Evolutionary conservation across 2,888 invertebrate genomes (phyloP).

Genomic region (Acanthosepion esculentum): DNA sequence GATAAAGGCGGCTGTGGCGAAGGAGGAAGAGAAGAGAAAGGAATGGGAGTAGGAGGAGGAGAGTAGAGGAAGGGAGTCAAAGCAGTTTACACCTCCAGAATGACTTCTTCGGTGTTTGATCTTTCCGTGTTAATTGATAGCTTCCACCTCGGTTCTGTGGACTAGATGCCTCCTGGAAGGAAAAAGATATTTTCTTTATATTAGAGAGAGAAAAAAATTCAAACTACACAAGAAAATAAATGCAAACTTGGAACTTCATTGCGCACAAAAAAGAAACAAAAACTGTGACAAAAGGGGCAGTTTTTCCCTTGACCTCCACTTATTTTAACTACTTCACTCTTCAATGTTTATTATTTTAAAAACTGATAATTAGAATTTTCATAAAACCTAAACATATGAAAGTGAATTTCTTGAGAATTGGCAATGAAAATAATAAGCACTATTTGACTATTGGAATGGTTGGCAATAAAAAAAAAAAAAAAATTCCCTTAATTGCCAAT

Average conservation of each 20-base stretch:
- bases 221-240: background rate
- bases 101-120: conserved; percentile 63
- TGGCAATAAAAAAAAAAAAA: too few species aligned
- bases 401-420: too few species aligned
- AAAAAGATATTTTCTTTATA: conserved; percentile 51
- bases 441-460: too few species aligned
- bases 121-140: conserved; percentile 61
- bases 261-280: background rate
- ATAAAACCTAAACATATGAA: too few species aligned
- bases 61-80: conserved; percentile 54
- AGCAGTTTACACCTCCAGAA: conserved; percentile 68
- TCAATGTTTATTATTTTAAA: too few species aligned
- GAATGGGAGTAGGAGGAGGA: background rate
- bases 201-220: background rate
- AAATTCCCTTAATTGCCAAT: too few species aligned
- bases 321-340: too few species aligned
- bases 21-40: background rate
- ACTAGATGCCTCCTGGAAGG: conserved; percentile 56
- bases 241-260: background rate
- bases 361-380: too few species aligned
- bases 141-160: conserved; percentile 59
- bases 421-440: too few species aligned
- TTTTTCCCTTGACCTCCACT: too few species aligned
- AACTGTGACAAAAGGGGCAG: too few species aligned
- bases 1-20: conserved; percentile 35